Conservation (phyloP, 2,797 vertebrate genomes). For the Gadopsis marmoratus region DNA sequence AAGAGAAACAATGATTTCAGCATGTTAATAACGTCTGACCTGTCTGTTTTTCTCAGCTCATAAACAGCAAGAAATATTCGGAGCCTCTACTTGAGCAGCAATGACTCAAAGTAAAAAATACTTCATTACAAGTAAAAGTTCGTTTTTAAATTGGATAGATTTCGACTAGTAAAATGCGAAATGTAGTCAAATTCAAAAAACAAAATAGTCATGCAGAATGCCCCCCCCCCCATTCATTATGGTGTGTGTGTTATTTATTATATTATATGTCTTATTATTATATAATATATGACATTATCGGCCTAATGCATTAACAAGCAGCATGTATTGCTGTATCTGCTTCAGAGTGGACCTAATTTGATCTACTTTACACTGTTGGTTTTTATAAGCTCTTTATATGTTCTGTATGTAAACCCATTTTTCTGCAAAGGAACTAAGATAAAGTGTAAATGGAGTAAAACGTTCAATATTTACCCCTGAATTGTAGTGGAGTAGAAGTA, state of each 20-base stretch:
- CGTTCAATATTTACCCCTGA: background rate
- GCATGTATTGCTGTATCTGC: background rate
- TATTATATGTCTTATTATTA: background rate
- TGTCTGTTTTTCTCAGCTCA: background rate
- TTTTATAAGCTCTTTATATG: background rate
- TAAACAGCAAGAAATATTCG: background rate
- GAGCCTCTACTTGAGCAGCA: background rate
- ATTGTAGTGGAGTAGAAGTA: background rate
- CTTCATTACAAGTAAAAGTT: background rate
- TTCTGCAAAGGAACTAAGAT: background rate
- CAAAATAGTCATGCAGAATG: background rate
- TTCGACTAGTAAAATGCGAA: too few species aligned
- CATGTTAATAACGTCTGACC: slow-evolving; percentile 14
- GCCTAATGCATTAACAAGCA: background rate
- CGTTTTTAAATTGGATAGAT: too few species aligned
- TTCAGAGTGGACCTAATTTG: background rate
- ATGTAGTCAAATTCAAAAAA: background rate
- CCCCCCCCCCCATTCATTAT: background rate
- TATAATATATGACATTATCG: background rate
- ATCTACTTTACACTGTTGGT: background rate
- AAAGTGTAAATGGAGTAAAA: background rate
- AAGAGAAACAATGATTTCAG: background rate
- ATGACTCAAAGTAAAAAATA: background rate
- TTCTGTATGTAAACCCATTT: background rate
- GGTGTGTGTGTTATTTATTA: background rate